These are phyloP conservation scores for Bicyclus anynana DNA, from an alignment of 1,140 invertebrate genomes.

Conservation along the genomic window DNA sequence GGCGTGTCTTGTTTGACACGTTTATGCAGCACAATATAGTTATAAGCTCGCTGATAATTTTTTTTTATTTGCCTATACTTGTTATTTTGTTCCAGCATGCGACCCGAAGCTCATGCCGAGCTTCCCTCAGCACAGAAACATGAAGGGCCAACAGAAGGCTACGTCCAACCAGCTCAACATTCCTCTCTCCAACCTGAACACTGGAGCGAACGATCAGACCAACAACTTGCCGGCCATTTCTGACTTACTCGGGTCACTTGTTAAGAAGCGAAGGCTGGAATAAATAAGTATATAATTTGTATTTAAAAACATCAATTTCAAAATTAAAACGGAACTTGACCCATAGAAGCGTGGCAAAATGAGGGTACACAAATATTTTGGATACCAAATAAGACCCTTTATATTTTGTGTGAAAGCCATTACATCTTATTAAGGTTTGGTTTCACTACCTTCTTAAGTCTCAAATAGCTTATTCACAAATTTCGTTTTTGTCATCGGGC, in stretches of 20 bases:
- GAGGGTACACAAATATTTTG: too few relatives aligned
- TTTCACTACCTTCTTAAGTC: too few relatives aligned
- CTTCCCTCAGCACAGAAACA: conserved; percentile 96
- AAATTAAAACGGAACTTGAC: too few relatives aligned
- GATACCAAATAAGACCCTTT: too few relatives aligned
- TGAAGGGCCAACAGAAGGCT: conserved; percentile 80
- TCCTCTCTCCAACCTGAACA: conserved; percentile 75
- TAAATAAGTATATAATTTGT: conserved; percentile 27
- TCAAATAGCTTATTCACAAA: too few relatives aligned
- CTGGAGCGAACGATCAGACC: conserved; percentile 82
- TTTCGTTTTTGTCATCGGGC: too few relatives aligned
- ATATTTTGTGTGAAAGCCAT: too few relatives aligned
- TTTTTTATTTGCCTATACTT: not conserved
- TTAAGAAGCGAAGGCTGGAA: conserved; percentile 84
- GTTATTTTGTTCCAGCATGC: conserved; percentile 83
- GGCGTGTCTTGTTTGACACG: too few relatives aligned
- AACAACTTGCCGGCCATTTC: conserved; percentile 87
- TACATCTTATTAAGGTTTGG: too few relatives aligned
- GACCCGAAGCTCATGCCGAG: conserved; percentile 98
- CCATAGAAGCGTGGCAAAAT: too few relatives aligned
- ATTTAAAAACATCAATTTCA: not conserved
- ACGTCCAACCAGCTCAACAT: conserved; percentile 61
- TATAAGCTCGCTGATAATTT: not conserved
- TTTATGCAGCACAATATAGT: not conserved
- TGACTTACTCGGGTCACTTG: conserved; percentile 85